phyloP scores from a whole-genome alignment of 2,113 vertebrate genomes.

The Brachirus orientalis region DNA sequence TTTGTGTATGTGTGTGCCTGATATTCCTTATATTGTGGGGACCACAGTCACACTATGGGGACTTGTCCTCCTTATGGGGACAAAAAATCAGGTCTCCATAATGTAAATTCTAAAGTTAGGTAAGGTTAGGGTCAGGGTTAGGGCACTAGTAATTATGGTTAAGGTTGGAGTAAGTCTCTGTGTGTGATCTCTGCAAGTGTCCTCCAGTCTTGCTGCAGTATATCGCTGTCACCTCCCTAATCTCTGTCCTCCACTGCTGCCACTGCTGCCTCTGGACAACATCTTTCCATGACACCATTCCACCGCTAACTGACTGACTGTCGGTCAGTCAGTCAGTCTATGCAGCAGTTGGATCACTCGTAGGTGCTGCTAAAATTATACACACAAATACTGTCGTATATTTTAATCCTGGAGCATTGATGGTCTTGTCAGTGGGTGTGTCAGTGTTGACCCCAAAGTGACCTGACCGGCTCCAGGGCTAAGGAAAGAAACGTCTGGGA shows the following conservation, averaged over 20 bases:
- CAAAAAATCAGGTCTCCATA: too few species aligned
- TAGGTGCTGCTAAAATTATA: not conserved
- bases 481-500: slow-evolving; percentile 38
- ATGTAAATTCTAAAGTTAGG: too few species aligned
- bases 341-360: too few species aligned
- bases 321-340: not conserved
- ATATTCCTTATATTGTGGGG: too few species aligned
- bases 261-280: slow-evolving; percentile 51
- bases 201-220: slow-evolving; percentile 43
- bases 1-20: too few species aligned
- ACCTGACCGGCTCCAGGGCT: slow-evolving; percentile 48
- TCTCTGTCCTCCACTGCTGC: slow-evolving; percentile 39
- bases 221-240: slow-evolving; percentile 56
- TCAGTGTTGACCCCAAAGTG: slow-evolving; percentile 30
- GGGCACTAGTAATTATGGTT: too few species aligned
- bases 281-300: slow-evolving; percentile 34
- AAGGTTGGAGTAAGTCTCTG: not conserved
- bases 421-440: not conserved
- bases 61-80: too few species aligned
- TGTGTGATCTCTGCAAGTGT: slow-evolving; percentile 2
- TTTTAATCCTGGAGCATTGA: not conserved
- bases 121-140: too few species aligned
- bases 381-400: not conserved
- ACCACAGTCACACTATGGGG: too few species aligned
- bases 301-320: not conserved